Conservation (phyloP, 2,797 vertebrate species). For the Rhyacichthys aspro region DNA sequence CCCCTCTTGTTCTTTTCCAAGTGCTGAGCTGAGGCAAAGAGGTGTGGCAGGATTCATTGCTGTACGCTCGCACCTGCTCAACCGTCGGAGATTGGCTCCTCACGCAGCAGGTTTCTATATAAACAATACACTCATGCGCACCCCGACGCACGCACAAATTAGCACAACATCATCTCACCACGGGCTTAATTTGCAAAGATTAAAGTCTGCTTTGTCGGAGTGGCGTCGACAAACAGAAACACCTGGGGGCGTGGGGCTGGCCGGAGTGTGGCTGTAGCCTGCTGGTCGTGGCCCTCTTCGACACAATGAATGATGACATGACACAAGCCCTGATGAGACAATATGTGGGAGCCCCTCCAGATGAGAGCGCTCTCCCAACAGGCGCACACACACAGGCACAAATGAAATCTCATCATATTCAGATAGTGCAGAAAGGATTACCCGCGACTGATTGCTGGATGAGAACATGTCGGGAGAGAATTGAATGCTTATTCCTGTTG, state of each 20-base stretch:
- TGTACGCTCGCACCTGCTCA: conserved; percentile 62
- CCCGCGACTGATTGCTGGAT: conserved; percentile 71
- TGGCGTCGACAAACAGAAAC: conserved; percentile 25
- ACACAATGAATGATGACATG: conserved; percentile 59
- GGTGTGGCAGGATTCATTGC: conserved; percentile 60
- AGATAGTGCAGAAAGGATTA: conserved; percentile 73
- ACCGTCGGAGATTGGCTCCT: conserved; percentile 60
- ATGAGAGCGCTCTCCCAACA: conserved; percentile 41
- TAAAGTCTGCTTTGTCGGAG: conserved; percentile 65
- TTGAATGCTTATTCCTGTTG: conserved; percentile 64
- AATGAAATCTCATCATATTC: conserved; percentile 76
- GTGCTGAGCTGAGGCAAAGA: conserved; percentile 65
- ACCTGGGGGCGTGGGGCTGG: conserved; percentile 57
- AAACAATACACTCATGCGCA: conserved; percentile 21
- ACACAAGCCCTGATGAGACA: conserved; percentile 70
- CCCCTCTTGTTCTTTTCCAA: conserved; percentile 55
- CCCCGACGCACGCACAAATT: neutral
- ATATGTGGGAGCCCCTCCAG: conserved; percentile 56
- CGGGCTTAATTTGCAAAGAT: conserved; percentile 79
- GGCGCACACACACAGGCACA: conserved; percentile 37
- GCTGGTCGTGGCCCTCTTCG: conserved; percentile 53
- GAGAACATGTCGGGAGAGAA: conserved; percentile 68
- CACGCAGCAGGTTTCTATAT: conserved; percentile 42
- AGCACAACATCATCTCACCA: conserved; percentile 37
- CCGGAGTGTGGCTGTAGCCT: conserved; percentile 69